These are phyloP conservation scores for Chelidonichthys spinosus DNA, from an alignment of 2,797 vertebrate species.

Conservation along the genomic window DNA sequence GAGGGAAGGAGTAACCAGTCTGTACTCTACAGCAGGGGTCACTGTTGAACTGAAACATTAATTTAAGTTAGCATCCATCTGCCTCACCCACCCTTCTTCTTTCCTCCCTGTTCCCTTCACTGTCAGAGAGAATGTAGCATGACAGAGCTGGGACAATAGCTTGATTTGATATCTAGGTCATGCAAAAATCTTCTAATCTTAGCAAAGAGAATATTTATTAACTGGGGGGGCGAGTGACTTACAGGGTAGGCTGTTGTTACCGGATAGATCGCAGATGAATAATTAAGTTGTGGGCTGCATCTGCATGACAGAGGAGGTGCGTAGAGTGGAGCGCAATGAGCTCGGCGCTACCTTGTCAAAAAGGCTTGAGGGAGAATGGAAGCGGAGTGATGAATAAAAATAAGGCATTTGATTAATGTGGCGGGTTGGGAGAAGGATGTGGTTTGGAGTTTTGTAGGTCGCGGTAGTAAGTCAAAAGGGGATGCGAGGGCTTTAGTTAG, in stretches of 20 bases:
- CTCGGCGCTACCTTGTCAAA: slow-evolving; percentile 51
- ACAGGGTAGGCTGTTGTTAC: slow-evolving; percentile 55
- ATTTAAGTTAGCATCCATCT: neutral
- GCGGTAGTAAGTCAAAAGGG: slow-evolving; percentile 21
- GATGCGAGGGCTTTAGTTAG: slow-evolving; percentile 20
- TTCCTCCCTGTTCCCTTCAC: slow-evolving; percentile 14
- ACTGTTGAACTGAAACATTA: slow-evolving; percentile 75
- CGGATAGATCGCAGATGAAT: slow-evolving; percentile 64
- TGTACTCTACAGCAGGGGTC: slow-evolving; percentile 78
- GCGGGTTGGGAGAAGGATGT: slow-evolving; percentile 42
- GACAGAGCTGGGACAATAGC: slow-evolving; percentile 72
- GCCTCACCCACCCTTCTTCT: slow-evolving; percentile 5
- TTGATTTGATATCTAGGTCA: slow-evolving; percentile 83
- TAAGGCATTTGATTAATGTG: slow-evolving; percentile 54
- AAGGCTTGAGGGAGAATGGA: slow-evolving; percentile 44
- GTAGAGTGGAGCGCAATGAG: slow-evolving; percentile 31
- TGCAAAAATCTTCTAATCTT: slow-evolving; percentile 77
- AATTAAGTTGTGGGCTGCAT: slow-evolving; percentile 62
- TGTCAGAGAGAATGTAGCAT: slow-evolving; percentile 57
- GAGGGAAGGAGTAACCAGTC: slow-evolving; percentile 13
- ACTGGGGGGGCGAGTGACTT: slow-evolving; percentile 59
- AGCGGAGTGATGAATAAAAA: slow-evolving; percentile 59
- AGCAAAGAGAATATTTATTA: slow-evolving; percentile 81
- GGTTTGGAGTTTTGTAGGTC: slow-evolving; percentile 57
- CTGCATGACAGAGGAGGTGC: slow-evolving; percentile 48